Evolutionary conservation across 2,797 vertebrate genomes (phyloP), one percentile per base, ranked within the genome.

Genomic region (Botia kubotai): DNA sequence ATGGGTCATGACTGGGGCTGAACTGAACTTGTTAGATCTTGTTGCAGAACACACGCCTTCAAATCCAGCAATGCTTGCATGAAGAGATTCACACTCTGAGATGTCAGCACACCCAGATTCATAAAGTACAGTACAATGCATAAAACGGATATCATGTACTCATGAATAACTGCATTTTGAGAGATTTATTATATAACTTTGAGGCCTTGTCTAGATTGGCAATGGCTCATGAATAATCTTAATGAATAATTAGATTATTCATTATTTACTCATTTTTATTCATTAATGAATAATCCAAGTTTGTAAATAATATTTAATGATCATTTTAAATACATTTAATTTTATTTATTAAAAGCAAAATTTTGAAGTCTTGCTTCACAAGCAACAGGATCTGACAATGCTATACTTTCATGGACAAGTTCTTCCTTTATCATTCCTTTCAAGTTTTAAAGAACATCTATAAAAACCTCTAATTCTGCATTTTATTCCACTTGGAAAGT

Each of bases 21-120:
- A 50, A 26, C 2, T 68, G 82, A 39, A 26, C 85, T 50, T 91
- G 91, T 90, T 8, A 19, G 83, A 86, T 88, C 90, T 90, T 92
- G 90, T 88, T 89, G 68, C n/a, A 13, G 63, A 87, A 76, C 82
- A 58, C 66, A 75, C 46, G 29, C 58, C 71, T 72, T 79, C 6
- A 50, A 73, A n/a, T n/a, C 16, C 70, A 57, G 52, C 39, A 17
- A 71, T 80, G 48, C 21, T 46, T 75, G 19, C 60, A 72, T 77
- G 46, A 21, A 52, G 50, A 81, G 80, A 83, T 69, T 79, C 69
- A 75, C 29, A 58, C 62, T 43, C 7, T 62, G 50, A 77, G 36
- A 55, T 36, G n/a, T 17, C 60, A 50, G n/a, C 79, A 78, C 80
- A 83, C 43, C 79, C 68, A 43, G 26, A 67, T 3, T 8, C 10